Evolutionary conservation across 2,113 vertebrate genomes (phyloP).

Genomic region (Egretta garzetta): DNA sequence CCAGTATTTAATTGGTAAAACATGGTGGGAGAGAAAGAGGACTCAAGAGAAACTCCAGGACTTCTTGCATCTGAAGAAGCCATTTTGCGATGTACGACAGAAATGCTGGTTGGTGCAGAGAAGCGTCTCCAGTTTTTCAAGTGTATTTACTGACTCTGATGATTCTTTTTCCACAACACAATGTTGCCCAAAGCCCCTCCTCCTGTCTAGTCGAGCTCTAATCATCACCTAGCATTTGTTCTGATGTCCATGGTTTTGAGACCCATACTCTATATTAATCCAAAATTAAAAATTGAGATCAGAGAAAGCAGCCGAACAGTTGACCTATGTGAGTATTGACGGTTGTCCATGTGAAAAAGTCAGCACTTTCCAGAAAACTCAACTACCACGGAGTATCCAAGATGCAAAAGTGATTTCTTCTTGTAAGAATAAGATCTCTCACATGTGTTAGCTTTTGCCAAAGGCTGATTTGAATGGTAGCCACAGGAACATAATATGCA

Average conservation of each 20-base stretch:
- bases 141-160: neutral
- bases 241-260: neutral
- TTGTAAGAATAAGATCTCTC: neutral
- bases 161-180: neutral
- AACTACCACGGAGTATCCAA: neutral
- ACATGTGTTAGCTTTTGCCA: neutral
- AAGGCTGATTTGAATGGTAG: neutral
- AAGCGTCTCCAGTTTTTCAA: neutral
- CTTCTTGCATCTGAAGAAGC: neutral
- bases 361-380: neutral
- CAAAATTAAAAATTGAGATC: neutral
- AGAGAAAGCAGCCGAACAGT: neutral
- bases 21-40: conserved; percentile 6
- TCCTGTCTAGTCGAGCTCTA: neutral
- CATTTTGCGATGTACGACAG: neutral
- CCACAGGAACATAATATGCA: neutral
- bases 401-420: neutral
- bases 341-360: neutral
- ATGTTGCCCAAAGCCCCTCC: neutral
- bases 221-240: neutral
- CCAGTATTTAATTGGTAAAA: conserved; percentile 61
- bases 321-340: neutral
- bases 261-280: neutral
- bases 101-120: neutral
- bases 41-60: neutral